Conservation (phyloP, 2,797 vertebrate species). For the Anniella stebbinsi region DNA sequence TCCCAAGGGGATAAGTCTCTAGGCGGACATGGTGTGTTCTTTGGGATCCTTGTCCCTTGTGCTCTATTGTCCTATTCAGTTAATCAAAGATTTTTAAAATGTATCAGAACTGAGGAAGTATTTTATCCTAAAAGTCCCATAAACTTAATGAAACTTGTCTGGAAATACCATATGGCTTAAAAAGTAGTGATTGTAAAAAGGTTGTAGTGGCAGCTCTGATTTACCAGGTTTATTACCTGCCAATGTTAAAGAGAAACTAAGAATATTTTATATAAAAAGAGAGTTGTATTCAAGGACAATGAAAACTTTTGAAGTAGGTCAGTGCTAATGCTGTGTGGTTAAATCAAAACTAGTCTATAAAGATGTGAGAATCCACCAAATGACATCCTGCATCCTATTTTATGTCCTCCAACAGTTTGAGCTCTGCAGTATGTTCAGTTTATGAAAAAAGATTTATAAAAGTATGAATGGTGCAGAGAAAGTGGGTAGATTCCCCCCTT, state of each 20-base stretch:
- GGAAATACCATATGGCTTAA: not conserved
- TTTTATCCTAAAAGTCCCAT: not conserved
- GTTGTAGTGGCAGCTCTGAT: not conserved
- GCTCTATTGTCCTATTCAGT: not conserved
- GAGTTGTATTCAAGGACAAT: not conserved
- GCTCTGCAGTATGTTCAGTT: not conserved
- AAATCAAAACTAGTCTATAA: not conserved
- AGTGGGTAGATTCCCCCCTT: not conserved
- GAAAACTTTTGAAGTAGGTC: not conserved
- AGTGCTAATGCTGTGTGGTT: not conserved
- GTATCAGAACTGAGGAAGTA: not conserved
- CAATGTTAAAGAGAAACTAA: not conserved
- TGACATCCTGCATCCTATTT: not conserved
- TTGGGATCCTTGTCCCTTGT: not conserved
- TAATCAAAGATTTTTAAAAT: not conserved
- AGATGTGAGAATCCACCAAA: not conserved
- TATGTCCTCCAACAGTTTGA: not conserved
- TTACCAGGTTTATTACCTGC: not conserved
- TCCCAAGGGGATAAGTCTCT: not conserved
- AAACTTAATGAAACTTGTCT: not conserved
- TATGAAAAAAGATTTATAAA: not conserved
- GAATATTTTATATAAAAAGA: not conserved
- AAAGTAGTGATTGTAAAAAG: not conserved
- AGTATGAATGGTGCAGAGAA: not conserved
- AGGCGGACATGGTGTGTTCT: not conserved